Evolutionary conservation across 2,113 vertebrate genomes (phyloP), one percentile per base, ranked within the genome.

Genomic region (Lethenteron camtschaticum): DNA sequence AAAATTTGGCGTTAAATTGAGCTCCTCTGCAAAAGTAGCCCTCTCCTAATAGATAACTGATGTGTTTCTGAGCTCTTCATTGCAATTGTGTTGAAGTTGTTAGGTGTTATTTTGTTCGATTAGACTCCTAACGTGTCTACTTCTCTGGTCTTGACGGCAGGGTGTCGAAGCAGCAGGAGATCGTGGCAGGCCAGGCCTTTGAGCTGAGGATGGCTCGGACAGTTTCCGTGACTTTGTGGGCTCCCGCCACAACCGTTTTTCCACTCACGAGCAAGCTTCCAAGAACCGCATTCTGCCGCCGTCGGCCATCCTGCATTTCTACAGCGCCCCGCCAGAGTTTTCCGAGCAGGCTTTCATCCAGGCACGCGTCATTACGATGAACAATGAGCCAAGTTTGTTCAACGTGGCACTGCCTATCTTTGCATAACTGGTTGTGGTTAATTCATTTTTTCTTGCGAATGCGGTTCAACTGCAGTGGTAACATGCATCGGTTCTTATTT

Each of bases 201-300:
- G 90, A 94, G 73, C 79, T 92, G 71, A 89, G 73, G 89, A 94
- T 72, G 84, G 87, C 73, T 89, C 86, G 24, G 92, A 89, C 80
- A 96, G 90, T 79, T 96, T 95, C 71, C 91, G 94, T 75, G 90
- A 96, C 81, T 96, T 96, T 72, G 85, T 88, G 75, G 91, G 94
- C 88, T 95, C 89, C 69, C 86, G 92, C 75, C 96, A 96, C 75
- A 96, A 96, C 77, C 86, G 92, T 24, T 96, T 96, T 79, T 91
- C 87, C 76, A 95, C 88, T 70, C 89, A 87, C 8, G 92, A 89
- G 14, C 92, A 96, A 72, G 90, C 89, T 4, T 92, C 90, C 71
- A 96, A 95, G 77, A 96, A 96, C 78, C 95, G 95, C 78, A 96
- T 96, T 75, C 92, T 95, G 59, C 90, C 92, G 3, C 90, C 92